These are phyloP conservation scores for Otolemur crassicaudatus DNA, from an alignment of 2,797 vertebrate genomes.

Conservation along the genomic window DNA sequence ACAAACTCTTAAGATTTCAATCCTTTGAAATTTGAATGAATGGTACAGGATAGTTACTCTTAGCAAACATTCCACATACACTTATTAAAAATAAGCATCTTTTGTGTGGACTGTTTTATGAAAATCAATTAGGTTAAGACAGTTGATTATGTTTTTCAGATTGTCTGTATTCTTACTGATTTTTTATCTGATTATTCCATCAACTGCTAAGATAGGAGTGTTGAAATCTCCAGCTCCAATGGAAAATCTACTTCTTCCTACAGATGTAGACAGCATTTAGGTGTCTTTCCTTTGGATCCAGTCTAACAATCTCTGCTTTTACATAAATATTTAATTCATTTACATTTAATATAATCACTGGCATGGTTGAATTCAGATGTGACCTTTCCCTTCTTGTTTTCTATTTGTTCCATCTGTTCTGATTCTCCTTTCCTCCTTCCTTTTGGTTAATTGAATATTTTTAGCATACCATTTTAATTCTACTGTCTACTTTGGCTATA, in stretches of 20 bases:
- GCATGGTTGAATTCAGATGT: background rate
- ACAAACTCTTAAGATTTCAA: background rate
- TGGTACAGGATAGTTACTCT: background rate
- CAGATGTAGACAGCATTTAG: background rate
- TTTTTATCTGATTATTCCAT: background rate
- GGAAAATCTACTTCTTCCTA: background rate
- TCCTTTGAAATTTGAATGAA: conserved; percentile 14
- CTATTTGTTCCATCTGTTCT: background rate
- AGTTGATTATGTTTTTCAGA: background rate
- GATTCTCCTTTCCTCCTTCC: background rate
- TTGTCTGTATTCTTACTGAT: background rate
- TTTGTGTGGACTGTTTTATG: background rate
- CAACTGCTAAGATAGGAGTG: background rate
- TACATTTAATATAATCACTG: background rate
- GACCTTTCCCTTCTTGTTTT: background rate
- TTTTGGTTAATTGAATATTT: background rate
- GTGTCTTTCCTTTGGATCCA: background rate
- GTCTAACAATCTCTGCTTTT: background rate
- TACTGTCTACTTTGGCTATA: background rate
- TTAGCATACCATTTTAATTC: background rate
- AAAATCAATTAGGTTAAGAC: background rate
- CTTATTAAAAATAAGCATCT: conserved; percentile 25
- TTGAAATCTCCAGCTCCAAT: background rate
- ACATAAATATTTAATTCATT: background rate
- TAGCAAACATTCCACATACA: background rate